A percentile compares a stretch with the other conserved stretches of the same genome.
phyloP scores from a whole-genome alignment of 1,140 invertebrate species.

The Zaprionus camerounensis region DNA sequence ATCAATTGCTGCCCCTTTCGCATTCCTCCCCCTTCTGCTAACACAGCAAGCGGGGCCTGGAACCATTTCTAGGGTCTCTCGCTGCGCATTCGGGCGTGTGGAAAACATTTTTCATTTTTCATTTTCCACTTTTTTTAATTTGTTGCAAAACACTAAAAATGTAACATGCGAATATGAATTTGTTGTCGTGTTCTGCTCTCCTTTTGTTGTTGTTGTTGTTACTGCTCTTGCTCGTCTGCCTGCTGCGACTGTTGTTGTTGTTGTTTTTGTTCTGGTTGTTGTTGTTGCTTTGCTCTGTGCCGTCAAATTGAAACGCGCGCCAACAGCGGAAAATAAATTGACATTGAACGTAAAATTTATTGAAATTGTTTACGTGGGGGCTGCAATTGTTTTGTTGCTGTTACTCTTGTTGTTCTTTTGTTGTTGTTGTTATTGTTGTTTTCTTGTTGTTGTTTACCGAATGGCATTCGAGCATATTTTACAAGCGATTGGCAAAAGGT shows the following conservation, averaged over 20 bases:
- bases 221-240: background rate
- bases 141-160: conserved; percentile 62
- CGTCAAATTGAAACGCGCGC: conserved; percentile 74
- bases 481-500: conserved; percentile 19
- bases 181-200: conserved; percentile 23
- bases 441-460: conserved; percentile 9
- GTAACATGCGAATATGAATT: conserved; percentile 52
- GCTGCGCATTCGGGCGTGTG: conserved; percentile 54
- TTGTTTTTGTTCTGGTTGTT: conserved; percentile 13
- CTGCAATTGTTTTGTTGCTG: conserved; percentile 54
- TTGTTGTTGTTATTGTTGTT: background rate
- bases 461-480: conserved; percentile 53
- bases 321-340: conserved; percentile 75
- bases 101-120: conserved; percentile 49
- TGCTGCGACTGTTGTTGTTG: background rate
- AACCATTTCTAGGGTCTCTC: conserved; percentile 57
- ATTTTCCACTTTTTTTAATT: conserved; percentile 62
- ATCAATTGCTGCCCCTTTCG: background rate
- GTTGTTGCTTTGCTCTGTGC: conserved; percentile 34
- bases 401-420: conserved; percentile 16
- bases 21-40: background rate
- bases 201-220: background rate
- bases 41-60: conserved; percentile 25
- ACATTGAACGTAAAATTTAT: conserved; percentile 77
- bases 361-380: conserved; percentile 72